phyloP scores from a whole-genome alignment of 2,888 invertebrate genomes.

The Agriopis marginaria region DNA sequence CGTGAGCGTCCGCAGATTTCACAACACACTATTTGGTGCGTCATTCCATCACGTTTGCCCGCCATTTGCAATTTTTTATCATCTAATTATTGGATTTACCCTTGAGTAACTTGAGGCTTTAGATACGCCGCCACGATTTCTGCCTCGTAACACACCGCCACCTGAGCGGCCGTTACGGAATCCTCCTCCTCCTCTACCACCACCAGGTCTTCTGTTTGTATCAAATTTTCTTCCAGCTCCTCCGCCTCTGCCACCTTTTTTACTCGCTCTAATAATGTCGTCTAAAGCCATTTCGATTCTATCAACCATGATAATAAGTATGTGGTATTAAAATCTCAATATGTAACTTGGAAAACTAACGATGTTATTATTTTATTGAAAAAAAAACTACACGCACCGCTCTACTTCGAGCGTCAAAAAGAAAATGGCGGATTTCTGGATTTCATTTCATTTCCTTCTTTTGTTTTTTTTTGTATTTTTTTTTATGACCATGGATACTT shows the following conservation, averaged over 20 bases:
- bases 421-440: constrained; percentile 22
- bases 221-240: constrained; percentile 84
- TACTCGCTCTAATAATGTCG: constrained; percentile 96
- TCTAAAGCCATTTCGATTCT: constrained; percentile 99
- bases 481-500: no score
- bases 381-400: background rate
- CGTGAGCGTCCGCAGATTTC: constrained; percentile 40
- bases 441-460: background rate
- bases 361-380: background rate
- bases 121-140: constrained; percentile 90
- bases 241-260: constrained; percentile 88
- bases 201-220: constrained; percentile 71
- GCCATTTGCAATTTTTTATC: constrained; percentile 78
- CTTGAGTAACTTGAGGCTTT: constrained; percentile 89
- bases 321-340: background rate
- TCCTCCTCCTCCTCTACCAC: constrained; percentile 77
- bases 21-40: constrained; percentile 59
- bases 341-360: background rate
- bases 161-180: constrained; percentile 85
- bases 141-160: constrained; percentile 88
- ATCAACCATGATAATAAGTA: constrained; percentile 91
- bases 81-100: constrained; percentile 84
- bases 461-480: no score
- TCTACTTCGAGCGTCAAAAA: constrained; percentile 18
- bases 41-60: constrained; percentile 74